These are phyloP conservation scores for Scotopteryx bipunctaria DNA, from an alignment of 2,888 invertebrate genomes.

Conservation along the genomic window DNA sequence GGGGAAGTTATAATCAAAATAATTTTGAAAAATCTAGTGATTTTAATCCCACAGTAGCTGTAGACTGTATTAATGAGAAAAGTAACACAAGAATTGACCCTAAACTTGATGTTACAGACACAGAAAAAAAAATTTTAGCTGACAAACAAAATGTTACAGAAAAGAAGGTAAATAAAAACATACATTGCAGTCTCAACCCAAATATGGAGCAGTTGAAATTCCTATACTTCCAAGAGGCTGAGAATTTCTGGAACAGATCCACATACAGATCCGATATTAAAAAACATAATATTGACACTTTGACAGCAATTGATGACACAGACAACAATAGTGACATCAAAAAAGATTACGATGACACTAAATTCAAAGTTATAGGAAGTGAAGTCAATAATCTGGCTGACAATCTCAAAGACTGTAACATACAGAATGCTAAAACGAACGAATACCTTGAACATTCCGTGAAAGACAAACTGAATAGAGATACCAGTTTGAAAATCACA, in stretches of 20 bases:
- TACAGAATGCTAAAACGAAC: slow-evolving; percentile 2
- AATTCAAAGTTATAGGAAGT: background rate
- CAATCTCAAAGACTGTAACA: slow-evolving; percentile 7
- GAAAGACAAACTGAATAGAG: too few species aligned
- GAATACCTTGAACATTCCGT: too few species aligned
- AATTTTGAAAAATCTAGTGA: background rate
- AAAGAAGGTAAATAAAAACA: slow-evolving; percentile 6
- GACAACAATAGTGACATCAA: background rate
- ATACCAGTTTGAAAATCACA: background rate
- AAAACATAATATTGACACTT: too few species aligned
- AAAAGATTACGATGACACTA: background rate
- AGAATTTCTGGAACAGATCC: slow-evolving; percentile 16
- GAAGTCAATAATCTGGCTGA: slow-evolving; percentile 6
- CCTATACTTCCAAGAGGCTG: slow-evolving; percentile 17
- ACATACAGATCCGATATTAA: too few species aligned
- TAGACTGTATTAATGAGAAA: background rate
- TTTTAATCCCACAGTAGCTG: background rate
- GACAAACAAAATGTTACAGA: background rate
- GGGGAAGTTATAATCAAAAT: background rate
- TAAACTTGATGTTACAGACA: background rate
- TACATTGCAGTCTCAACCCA: background rate
- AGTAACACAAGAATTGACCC: background rate
- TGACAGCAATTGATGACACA: too few species aligned
- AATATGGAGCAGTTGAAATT: slow-evolving; percentile 16
- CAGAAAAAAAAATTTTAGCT: background rate